Conservation (phyloP, 2,888 invertebrate species). For the Acrobasis consociella region DNA sequence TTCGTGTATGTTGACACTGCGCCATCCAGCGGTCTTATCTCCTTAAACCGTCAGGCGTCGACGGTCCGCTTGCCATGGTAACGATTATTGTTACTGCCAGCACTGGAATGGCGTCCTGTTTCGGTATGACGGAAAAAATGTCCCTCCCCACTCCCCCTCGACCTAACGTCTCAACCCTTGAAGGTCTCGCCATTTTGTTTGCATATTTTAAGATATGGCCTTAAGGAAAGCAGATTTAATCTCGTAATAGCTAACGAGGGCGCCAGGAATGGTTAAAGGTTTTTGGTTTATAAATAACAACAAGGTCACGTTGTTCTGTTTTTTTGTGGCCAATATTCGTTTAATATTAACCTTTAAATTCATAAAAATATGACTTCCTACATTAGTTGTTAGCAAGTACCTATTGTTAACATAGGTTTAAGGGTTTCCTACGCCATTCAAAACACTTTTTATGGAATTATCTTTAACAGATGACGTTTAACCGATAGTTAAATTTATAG, state of each 20-base stretch:
- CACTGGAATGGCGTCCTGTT: constrained; percentile 14
- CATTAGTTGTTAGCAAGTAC: too few species aligned
- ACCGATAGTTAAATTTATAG: too few species aligned
- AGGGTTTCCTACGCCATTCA: too few species aligned
- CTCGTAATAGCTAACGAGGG: constrained; percentile 19
- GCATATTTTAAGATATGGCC: constrained; percentile 19
- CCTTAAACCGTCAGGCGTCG: neutral
- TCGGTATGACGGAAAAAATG: constrained; percentile 16
- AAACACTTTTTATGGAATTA: too few species aligned
- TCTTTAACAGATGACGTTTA: too few species aligned
- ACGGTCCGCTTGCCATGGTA: constrained; percentile 13
- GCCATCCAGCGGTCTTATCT: neutral
- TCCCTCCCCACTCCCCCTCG: neutral
- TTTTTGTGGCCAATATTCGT: too few species aligned
- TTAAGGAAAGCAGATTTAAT: constrained; percentile 16
- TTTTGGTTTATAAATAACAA: constrained; percentile 6
- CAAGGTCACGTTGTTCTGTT: too few species aligned
- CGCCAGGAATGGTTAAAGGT: constrained; percentile 4
- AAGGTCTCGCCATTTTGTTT: constrained; percentile 14
- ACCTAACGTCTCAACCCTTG: constrained; percentile 10
- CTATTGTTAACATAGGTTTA: too few species aligned
- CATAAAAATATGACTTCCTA: too few species aligned
- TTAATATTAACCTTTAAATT: too few species aligned
- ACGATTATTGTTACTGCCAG: constrained; percentile 20
- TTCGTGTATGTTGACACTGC: neutral